Evolutionary conservation across 2,113 vertebrate species (phyloP).

Genomic region (Scortum barcoo): DNA sequence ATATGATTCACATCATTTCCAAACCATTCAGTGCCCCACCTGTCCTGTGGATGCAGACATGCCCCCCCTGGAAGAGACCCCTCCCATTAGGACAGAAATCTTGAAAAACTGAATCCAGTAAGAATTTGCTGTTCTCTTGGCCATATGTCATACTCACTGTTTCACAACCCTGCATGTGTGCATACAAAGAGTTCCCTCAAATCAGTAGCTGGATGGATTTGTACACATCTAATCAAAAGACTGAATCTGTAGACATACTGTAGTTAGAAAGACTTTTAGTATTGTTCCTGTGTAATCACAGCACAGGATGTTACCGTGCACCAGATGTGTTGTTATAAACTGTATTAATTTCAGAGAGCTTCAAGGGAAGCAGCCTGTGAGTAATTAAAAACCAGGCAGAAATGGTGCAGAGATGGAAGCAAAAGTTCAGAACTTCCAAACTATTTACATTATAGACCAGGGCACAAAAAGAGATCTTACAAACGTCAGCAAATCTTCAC

Average conservation of each 20-base stretch:
- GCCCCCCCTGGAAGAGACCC: no score
- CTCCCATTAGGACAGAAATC: no score
- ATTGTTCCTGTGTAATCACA: conserved; percentile 4
- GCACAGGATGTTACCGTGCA: background rate
- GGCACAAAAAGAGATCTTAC: conserved; percentile 6
- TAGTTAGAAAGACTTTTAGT: background rate
- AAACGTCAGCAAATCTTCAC: conserved; percentile 15
- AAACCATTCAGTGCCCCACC: no score
- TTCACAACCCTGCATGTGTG: background rate
- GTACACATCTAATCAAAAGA: background rate
- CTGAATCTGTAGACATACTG: background rate
- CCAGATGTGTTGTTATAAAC: background rate
- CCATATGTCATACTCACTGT: background rate
- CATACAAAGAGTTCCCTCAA: background rate
- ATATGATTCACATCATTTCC: no score
- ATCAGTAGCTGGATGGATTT: background rate
- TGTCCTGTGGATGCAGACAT: no score
- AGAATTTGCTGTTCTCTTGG: background rate
- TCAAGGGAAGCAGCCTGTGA: background rate
- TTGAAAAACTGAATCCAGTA: no score
- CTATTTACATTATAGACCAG: conserved; percentile 5
- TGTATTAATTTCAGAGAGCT: background rate
- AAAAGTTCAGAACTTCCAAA: conserved; percentile 6
- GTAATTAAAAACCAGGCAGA: background rate
- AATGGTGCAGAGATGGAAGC: background rate